Evolutionary conservation across 2,888 invertebrate species (phyloP), one percentile per base, ranked within the genome.

Genomic region (Macaria notata): DNA sequence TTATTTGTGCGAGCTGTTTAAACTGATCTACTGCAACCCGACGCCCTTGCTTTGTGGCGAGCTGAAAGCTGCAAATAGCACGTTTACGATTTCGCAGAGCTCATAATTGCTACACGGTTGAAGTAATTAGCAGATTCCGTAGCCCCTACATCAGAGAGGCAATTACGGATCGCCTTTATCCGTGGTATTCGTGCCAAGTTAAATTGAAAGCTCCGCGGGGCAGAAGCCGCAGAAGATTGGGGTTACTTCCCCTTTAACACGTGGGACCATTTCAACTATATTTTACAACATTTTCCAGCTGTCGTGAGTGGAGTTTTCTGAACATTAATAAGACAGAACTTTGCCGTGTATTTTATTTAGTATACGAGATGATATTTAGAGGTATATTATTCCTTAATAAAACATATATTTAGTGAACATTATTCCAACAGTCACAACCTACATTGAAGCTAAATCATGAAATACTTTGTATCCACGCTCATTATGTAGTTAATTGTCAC

Each of bases 201-300:
- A 86, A 89, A 89, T 89, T 89, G 88, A 88, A 88, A 83, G 84
- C 84, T 81, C 81, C 78, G 76, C 79, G 80, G 84, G 78, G 81
- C 83, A 84, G 82, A 84, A 88, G 84, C 81, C 77, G 49, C 49
- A 38, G 36, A 50, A 50, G n/a, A 30, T 50, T 50, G 36, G 30
- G 4, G 9, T n/a, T 29, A n/a, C 4, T 9, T 41, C 9, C 41
- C 41, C 9, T n/a, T 9, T 49, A 49, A 31, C 49, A 4, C 44
- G 33, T 45, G 44, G n/a, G 36, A 44, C 8, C 4, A 41, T 41
- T 8, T 41, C 9, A 41, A 36, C 33, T 6, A 36, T 36, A 36
- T 36, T 6, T 36, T 36, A 36, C 33, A 36, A 36, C 4, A 36
- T 36, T 36, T 19, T 19, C 19, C 19, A 19, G 19, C 19, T 19